Evolutionary conservation across 1,140 invertebrate genomes (phyloP).

Genomic region (Zaprionus lachaisei): DNA sequence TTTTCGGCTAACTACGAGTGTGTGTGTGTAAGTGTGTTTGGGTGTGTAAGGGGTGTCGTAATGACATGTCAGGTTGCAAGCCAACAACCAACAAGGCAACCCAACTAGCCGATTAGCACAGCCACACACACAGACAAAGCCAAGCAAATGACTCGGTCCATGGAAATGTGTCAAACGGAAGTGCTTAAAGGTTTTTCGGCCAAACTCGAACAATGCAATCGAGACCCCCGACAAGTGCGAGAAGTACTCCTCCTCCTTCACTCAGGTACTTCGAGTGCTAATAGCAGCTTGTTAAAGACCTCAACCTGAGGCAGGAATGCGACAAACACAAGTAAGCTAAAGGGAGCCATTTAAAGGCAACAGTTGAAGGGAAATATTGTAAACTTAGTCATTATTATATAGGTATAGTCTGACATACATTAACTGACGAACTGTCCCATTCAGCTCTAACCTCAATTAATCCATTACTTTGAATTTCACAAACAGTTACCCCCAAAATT

Average conservation of each 20-base stretch:
- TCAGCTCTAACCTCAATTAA: not conserved
- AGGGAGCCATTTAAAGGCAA: not conserved
- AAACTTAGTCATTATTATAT: not conserved
- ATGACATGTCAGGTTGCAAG: slow-evolving; percentile 72
- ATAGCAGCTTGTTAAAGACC: slow-evolving; percentile 38
- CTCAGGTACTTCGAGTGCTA: slow-evolving; percentile 25
- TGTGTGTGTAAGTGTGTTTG: not conserved
- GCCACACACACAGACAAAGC: slow-evolving; percentile 54
- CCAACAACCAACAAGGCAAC: slow-evolving; percentile 13
- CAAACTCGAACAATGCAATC: slow-evolving; percentile 24
- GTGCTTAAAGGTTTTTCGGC: slow-evolving; percentile 46
- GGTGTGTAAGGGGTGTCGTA: slow-evolving; percentile 34
- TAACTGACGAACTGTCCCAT: not conserved
- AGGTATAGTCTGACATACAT: not conserved
- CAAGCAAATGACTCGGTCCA: slow-evolving; percentile 56
- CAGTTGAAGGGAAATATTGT: not conserved
- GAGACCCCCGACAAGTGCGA: slow-evolving; percentile 13
- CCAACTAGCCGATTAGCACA: not conserved
- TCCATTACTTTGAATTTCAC: not conserved
- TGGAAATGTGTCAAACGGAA: slow-evolving; percentile 72
- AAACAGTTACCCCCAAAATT: slow-evolving; percentile 14
- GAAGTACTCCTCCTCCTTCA: not conserved
- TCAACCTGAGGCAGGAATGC: slow-evolving; percentile 11
- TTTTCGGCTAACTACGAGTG: slow-evolving; percentile 65
- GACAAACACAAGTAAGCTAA: not conserved